Base-by-base conservation (phyloP, 2,113 vertebrate genomes). In the Tragelaphus strepsiceros region DNA sequence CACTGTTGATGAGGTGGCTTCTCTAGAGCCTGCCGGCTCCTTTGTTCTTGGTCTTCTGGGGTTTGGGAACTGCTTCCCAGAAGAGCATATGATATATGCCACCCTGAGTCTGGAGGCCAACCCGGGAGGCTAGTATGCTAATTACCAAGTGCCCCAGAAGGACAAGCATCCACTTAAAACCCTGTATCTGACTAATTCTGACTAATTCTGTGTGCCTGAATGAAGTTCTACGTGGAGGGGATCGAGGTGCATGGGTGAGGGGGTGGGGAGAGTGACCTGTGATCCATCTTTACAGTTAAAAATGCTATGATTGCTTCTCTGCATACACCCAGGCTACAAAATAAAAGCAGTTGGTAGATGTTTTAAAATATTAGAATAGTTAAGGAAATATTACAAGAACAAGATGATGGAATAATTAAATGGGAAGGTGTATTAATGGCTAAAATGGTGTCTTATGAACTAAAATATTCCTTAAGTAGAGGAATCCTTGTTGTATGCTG, bases 1-100 rank as follows among this genome's bases (percentile, higher is more conserved):
- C 96, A 98, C 96, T 97, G 98, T 98, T 98, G 97, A 97, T 96
- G 95, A 97, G 98, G 97, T 98, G 97, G 95, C 95, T 96, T 96
- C 90, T 97, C 97, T 96, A 90, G 19, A 95, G 97, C 58, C 96
- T 98, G 96, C 98, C 96, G 98, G 97, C 95, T 98, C 96, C 98
- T 98, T 98, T 98, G 96, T 97, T 86, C 67, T 51, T 9, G 19
- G 43, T 77, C 53, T 54, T 80, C 97, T 80, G 61, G 93, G 82
- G 74, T 84, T 32, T 46, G 24, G 78, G 54, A 88, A 74, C 74
- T 1, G 15, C 85, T 88, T 96, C 59, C 90, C 74, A 26, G 53
- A 81, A n/a, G 54, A 90, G 86, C 64, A 24, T n/a, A 6, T 43
- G 78, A 95, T 96, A 30, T 43, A 46, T 84, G 83, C 82, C 83